Evolutionary conservation across 2,888 invertebrate genomes (phyloP), one percentile per base, ranked within the genome.

Genomic region (Trachelus stipa): DNA sequence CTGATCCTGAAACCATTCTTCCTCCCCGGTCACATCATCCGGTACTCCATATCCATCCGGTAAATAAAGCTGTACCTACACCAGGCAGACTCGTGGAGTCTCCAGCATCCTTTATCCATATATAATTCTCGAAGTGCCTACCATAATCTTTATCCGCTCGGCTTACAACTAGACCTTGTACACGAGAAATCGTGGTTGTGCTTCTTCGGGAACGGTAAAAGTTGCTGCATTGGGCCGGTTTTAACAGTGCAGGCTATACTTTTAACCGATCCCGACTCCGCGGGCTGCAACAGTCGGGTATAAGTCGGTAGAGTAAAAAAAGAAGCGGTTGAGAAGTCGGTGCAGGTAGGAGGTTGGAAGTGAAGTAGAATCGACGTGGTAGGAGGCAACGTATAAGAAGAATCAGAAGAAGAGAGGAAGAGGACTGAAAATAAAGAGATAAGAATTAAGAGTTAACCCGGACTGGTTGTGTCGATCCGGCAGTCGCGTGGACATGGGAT

Each of bases 401-500:
- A 79, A 81, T 56, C 23, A 56, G 81, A 76, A 80, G 56, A 82
- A 81, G 80, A 77, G 79, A 73, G 79, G 75, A 76, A 79, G 81
- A 82, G 76, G 77, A 71, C 23, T 56, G 71, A 71, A 71, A 71
- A 79, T 77, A 82, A 79, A 76, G 80, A 81, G 77, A 79, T 77
- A 80, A 77, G 56, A 80, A 75, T 79, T 80, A 77, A 77, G 80
- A 79, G 82, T 83, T 79, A 81, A 83, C 81, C 81, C 74, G 77
- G 81, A 81, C 79, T 80, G 82, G 81, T 82, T 79, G 23, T 23
- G 82, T 34, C 79, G 80, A 77, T 77, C 78, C 77, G 68, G 74
- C 77, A 76, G 81, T 81, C 83, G 82, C 81, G 83, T 81, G 83
- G 81, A 80, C 77, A 76, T 79, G 75, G 73, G 81, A 80, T 76